Base-by-base conservation (phyloP, 2,888 invertebrate species). In the Bimastos eiseni region DNA sequence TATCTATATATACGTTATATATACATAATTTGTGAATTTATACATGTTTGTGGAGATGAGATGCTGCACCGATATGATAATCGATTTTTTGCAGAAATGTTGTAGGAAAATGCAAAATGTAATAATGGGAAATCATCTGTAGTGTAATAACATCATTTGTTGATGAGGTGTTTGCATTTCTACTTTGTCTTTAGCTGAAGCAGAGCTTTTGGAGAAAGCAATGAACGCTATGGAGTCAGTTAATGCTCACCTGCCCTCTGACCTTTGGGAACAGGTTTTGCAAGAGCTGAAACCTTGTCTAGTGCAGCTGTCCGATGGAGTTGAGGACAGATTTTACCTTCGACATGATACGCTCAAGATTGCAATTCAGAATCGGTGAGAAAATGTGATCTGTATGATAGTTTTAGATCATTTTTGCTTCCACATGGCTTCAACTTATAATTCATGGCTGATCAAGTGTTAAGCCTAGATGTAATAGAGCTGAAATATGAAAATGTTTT, bases 241-340 rank as follows among this genome's bases (percentile, higher is more conserved):
- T 21, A 88, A 89, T 90, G 88, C 36, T 4, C 36, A 83, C 13
- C 89, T 91, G 41, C n/a, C 91, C 15, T 89, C 37, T 33, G 90
- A 90, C 83, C 90, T 90, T 44, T 92, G 92, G 92, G 70, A 44
- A 33, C 24, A 55, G 34, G 89, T 92, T 11, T 92, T 90, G 38
- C 44, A 90, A 11, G 89, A 89, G 34, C 91, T 92, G n/a, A 70
- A 91, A n/a, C 91, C 91, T 21, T 92, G 91, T 88, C 89, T 92
- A 24, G 90, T 91, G 11, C 92, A 91, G 15, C 91, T 55, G 89
- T 91, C 91, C 0, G 91, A 92, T 89, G 90, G 91, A 34, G 86
- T 90, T 30, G 91, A 92, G 33, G 91, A 91, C n/a, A 83, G 91
- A n/a, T 90, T 92, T 3, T 91, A 92, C 90, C 92, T 92, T 91